Evolutionary conservation across 1,140 invertebrate genomes (phyloP).

Genomic region (Drosophila kohkoa): DNA sequence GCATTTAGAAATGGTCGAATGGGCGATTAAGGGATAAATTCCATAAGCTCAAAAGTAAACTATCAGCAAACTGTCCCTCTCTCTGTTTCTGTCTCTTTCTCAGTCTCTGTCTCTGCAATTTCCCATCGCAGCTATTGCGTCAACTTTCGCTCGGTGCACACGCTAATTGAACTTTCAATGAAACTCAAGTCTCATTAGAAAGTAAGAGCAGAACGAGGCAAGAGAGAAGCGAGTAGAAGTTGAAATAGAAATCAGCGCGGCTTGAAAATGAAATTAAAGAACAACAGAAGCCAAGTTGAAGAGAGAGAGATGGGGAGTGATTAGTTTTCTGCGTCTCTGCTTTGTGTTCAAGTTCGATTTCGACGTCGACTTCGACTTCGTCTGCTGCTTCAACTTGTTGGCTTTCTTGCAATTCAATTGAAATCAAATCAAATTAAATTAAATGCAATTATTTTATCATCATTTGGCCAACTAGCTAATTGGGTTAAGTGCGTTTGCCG

Average conservation of each 20-base stretch:
- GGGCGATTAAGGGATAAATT: neutral
- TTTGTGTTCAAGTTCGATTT: conserved; percentile 24
- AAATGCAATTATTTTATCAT: conserved; percentile 80
- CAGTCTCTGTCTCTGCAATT: neutral
- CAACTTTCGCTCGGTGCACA: conserved; percentile 74
- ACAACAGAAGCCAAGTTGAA: conserved; percentile 23
- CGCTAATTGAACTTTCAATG: conserved; percentile 80
- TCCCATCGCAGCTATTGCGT: conserved; percentile 35
- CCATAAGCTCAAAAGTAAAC: conserved; percentile 15
- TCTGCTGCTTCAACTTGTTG: conserved; percentile 8
- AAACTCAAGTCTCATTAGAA: conserved; percentile 78
- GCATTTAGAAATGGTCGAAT: neutral
- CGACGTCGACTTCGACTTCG: neutral
- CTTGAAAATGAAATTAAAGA: conserved; percentile 66
- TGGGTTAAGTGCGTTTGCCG: conserved; percentile 68
- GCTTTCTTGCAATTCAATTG: conserved; percentile 35
- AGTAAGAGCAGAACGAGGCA: conserved; percentile 67
- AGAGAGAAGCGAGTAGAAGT: conserved; percentile 21
- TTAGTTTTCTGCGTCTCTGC: conserved; percentile 49
- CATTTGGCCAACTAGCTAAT: conserved; percentile 69
- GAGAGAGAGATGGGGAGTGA: conserved; percentile 47
- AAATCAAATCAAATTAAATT: conserved; percentile 69
- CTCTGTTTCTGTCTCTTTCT: neutral
- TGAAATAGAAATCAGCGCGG: conserved; percentile 41
- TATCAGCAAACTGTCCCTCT: conserved; percentile 24